These are phyloP conservation scores for Cardinalis cardinalis DNA, from an alignment of 2,113 vertebrate genomes.

Conservation along the genomic window DNA sequence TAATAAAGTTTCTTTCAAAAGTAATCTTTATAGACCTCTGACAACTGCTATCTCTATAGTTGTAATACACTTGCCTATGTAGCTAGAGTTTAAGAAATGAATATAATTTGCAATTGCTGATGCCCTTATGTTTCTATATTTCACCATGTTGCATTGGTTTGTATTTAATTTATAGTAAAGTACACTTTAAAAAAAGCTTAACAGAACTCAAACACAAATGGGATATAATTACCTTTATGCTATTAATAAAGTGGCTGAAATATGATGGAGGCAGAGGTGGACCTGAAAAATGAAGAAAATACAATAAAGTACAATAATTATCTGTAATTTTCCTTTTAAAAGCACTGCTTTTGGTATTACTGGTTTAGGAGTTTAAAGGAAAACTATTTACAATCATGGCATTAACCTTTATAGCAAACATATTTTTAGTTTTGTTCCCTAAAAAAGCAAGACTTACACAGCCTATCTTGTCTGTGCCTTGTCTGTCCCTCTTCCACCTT, in stretches of 20 bases:
- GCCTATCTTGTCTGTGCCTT: neutral
- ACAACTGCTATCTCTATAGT: neutral
- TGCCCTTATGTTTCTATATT: neutral
- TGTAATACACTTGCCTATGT: neutral
- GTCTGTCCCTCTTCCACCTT: neutral
- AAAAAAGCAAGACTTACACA: neutral
- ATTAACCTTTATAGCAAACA: constrained; percentile 20
- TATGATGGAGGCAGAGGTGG: constrained; percentile 68
- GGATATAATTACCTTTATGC: constrained; percentile 68
- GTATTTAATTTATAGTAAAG: neutral
- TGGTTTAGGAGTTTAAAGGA: neutral
- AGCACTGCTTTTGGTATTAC: neutral
- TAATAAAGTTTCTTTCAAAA: neutral
- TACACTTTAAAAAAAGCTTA: neutral
- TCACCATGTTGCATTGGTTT: neutral
- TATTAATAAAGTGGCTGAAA: constrained; percentile 71
- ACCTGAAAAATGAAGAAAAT: constrained; percentile 63
- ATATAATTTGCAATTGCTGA: neutral
- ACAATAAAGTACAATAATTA: neutral
- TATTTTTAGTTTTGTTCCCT: neutral
- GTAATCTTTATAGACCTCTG: neutral
- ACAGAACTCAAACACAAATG: neutral
- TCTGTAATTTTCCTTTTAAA: neutral
- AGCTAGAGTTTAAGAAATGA: neutral
- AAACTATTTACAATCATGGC: neutral